Base-by-base conservation (phyloP, 2,888 invertebrate species). In the Rotaria socialis region DNA sequence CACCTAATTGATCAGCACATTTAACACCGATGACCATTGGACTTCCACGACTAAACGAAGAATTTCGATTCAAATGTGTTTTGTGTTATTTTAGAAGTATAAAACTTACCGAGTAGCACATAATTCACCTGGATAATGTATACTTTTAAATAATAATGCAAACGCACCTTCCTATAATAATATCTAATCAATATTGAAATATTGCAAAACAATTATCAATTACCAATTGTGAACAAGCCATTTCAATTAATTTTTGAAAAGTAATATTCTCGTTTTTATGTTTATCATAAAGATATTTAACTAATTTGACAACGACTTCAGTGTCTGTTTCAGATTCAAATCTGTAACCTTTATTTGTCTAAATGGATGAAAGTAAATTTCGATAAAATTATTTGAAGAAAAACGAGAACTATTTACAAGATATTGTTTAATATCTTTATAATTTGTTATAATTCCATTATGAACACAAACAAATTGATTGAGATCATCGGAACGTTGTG, bases 241-340 rank as follows among this genome's bases (percentile, higher is more conserved):
- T 95, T 91, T 99, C 99, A 58, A 97, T 96, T 84, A 99, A 93
- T 91, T 98, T 96, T 89, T 97, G 94, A 93, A 99, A 99, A 74
- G 94, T 95, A 22, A 90, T 87, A 52, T 89, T 88, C 24, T 87
- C 84, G 41, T 85, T 56, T 80, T 96, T 96, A 92, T 97, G 96
- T 89, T 95, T 94, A 87, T 93, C 93, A 93, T 96, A 96, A 88
- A 99, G 93, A 92, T 97, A 97, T 90, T 96, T 95, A 87, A 97
- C 94, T 89, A 99, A 92, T 91, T 99, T 99, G 80, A 96, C 97
- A 91, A 99, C 98, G 84, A 96, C 94, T 93, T 99, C 99, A 27
- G 99, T 99, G 91, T 99, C 99, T 67, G 99, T 99, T 89, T 99
- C 98, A 50, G 97, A 97, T 92, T 98, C 97, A 92, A 99, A 99